Evolutionary conservation across 2,113 vertebrate genomes (phyloP), one percentile per base, ranked within the genome.

Genomic region (Semicossyphus pulcher): DNA sequence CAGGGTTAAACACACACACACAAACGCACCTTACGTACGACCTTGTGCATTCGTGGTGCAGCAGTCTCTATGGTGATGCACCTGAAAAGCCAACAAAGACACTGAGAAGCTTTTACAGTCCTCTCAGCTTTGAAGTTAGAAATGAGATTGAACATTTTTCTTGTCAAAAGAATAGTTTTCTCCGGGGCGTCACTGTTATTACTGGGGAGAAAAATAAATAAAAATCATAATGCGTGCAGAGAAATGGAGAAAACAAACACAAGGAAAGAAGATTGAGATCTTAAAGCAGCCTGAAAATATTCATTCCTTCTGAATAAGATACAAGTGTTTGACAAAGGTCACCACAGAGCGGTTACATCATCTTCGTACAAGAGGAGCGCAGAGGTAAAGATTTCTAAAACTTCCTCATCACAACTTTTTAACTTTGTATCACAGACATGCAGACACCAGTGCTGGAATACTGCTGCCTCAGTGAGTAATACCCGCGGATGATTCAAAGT

Each of bases 11-110:
- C 21, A 34, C 2, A 18, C 8, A 54, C 8, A 20, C 3, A 2
- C 10, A 18, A 1, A 25, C 34, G 31, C 49, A 56, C 6, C n/a
- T n/a, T n/a, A 32, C 14, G 1, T 28, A 18, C 25, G 83, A 86
- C 83, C 89, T 89, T 83, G 85, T 63, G 23, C 21, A 5, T 12
- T 59, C 49, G 16, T n/a, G 41, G 15, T 41, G 52, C 49, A 57
- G 73, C 54, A 26, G 82, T 88, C 53, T 75, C 87, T 78, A 86
- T 89, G 80, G 87, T 76, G 80, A 90, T 62, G 67, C 7, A 76
- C 78, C 63, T 80, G 73, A 76, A 78, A 62, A 20, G n/a, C 34
- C 49, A 47, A 78, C 73, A 78, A 60, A 65, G 64, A 70, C 52
- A 31, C 12, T 0, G 31, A 42, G 29, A 62, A 74, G 51, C 66